Conservation (phyloP, 35 echinoderm and acorn worm species). For the Acanthaster planci region DNA sequence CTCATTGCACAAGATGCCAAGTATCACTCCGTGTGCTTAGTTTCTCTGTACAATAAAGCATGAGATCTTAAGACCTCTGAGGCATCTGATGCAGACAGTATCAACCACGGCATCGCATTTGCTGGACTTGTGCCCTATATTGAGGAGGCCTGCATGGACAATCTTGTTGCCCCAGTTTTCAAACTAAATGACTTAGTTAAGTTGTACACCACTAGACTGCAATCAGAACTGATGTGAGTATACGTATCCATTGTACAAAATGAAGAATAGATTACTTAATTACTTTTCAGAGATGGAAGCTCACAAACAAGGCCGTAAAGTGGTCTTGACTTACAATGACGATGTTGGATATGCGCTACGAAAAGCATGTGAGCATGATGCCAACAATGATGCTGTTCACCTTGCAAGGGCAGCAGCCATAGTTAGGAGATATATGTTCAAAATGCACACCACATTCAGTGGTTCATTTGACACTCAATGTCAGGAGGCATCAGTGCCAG, state of each 20-base stretch:
- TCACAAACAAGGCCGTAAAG: slow-evolving; percentile 42
- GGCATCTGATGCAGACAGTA: neutral
- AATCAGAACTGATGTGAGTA: slow-evolving; percentile 1
- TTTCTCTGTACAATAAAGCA: slow-evolving; percentile 42
- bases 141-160: slow-evolving; percentile 33
- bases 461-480: slow-evolving; percentile 28
- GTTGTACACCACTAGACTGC: slow-evolving; percentile 37
- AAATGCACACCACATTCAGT: neutral
- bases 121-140: slow-evolving; percentile 60
- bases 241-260: slow-evolving; percentile 10
- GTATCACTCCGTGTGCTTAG: too few species aligned
- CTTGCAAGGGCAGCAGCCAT: slow-evolving; percentile 27
- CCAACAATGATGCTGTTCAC: slow-evolving; percentile 19
- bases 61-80: neutral
- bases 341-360: slow-evolving; percentile 30
- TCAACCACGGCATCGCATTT: slow-evolving; percentile 44
- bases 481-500: slow-evolving; percentile 37
- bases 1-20: slow-evolving; percentile 35
- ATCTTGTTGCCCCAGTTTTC: slow-evolving; percentile 36
- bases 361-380: slow-evolving; percentile 26
- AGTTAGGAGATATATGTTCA: slow-evolving; percentile 35
- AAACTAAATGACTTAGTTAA: slow-evolving; percentile 39
- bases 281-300: slow-evolving; percentile 47
- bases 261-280: slow-evolving; percentile 33
- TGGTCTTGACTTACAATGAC: slow-evolving; percentile 44